phyloP scores from a whole-genome alignment of 1,140 invertebrate species.

The Pollicipes pollicipes region DNA sequence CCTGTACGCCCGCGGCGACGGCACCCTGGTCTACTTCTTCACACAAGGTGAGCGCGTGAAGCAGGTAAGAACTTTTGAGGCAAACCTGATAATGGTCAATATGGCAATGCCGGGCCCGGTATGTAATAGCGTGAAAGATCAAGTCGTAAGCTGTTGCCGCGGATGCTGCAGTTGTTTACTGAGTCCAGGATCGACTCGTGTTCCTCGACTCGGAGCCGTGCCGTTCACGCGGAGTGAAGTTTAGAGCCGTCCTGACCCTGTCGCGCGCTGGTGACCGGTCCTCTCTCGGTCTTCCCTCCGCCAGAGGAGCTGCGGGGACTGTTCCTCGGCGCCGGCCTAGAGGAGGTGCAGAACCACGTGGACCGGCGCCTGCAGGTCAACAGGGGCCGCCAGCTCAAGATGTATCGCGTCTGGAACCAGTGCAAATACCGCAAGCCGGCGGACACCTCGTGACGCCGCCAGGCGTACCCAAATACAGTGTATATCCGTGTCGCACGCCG shows the following conservation, averaged over 20 bases:
- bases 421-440: slow-evolving; percentile 63
- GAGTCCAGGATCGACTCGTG: no score
- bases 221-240: no score
- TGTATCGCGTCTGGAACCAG: slow-evolving; percentile 97
- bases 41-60: slow-evolving; percentile 46
- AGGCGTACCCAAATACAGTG: not conserved
- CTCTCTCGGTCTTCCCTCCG: slow-evolving; percentile 15
- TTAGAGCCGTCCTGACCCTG: no score
- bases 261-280: no score
- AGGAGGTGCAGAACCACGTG: slow-evolving; percentile 64
- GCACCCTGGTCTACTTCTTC: slow-evolving; percentile 96
- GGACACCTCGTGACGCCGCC: not conserved
- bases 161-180: no score
- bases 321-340: slow-evolving; percentile 53
- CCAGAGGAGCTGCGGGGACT: slow-evolving; percentile 59
- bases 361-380: slow-evolving; percentile 91
- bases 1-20: slow-evolving; percentile 92
- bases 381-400: slow-evolving; percentile 75
- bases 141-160: no score
- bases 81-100: no score
- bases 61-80: no score
- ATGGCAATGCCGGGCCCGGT: no score
- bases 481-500: not conserved
- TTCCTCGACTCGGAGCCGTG: no score
- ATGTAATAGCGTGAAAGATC: no score